Conservation (phyloP, 2,113 vertebrate species). For the Prietella phreatophila region DNA sequence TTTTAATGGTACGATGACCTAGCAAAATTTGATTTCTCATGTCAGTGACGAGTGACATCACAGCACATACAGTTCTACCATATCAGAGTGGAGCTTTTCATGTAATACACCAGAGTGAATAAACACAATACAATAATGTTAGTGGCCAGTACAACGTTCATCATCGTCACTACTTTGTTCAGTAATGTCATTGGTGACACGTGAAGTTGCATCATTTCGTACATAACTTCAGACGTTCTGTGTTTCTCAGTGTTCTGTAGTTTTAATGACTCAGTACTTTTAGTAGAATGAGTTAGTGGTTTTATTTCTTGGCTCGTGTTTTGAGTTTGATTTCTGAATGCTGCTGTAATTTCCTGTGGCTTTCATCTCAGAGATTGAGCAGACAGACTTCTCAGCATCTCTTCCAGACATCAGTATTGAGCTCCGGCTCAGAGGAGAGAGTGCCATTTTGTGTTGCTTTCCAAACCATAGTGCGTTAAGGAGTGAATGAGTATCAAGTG, state of each 20-base stretch:
- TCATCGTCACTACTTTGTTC: not conserved
- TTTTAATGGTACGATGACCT: no score
- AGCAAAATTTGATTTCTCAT: no score
- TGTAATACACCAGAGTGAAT: not conserved
- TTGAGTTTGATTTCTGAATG: not conserved
- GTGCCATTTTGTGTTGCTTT: not conserved
- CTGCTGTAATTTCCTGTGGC: constrained; percentile 36
- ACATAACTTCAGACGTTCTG: not conserved
- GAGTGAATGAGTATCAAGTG: not conserved
- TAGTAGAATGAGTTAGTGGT: not conserved
- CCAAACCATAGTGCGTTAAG: not conserved
- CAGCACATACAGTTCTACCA: not conserved
- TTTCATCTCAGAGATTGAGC: not conserved
- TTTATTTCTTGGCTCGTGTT: not conserved
- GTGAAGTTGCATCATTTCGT: not conserved
- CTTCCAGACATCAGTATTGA: constrained; percentile 35
- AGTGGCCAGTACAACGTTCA: not conserved
- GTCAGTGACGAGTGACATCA: not conserved
- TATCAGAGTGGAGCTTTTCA: not conserved
- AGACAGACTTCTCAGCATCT: constrained; percentile 9
- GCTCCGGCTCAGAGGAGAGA: not conserved
- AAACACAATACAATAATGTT: not conserved
- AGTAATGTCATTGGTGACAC: not conserved
- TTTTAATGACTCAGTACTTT: not conserved
- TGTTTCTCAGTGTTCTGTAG: not conserved